Conservation (phyloP, 2,113 vertebrate genomes). For the Psephotus haematonotus region DNA sequence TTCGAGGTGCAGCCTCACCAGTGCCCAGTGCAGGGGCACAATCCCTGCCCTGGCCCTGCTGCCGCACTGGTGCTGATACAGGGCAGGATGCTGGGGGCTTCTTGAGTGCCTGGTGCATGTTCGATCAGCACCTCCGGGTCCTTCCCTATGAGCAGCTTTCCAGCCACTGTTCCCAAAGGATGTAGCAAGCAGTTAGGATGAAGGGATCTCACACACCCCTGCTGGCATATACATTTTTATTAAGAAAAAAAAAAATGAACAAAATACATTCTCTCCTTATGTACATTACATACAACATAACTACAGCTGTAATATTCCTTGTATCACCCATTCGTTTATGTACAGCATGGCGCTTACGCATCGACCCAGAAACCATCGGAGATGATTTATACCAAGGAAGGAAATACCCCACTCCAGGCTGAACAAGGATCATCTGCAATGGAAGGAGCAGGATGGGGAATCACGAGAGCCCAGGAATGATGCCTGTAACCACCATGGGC, state of each 20-base stretch:
- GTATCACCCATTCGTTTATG: slow-evolving; percentile 79
- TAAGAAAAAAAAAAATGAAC: slow-evolving; percentile 89
- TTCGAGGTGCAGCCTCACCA: not conserved
- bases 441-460: not conserved
- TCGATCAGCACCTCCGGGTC: not conserved
- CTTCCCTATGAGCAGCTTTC: not conserved
- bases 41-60: not conserved
- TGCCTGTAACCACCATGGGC: not conserved
- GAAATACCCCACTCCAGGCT: slow-evolving; percentile 3
- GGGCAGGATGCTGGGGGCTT: not conserved
- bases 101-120: not conserved
- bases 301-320: slow-evolving; percentile 79
- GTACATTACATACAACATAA: slow-evolving; percentile 96
- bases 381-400: slow-evolving; percentile 22
- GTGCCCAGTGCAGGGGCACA: not conserved
- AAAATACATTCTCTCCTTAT: slow-evolving; percentile 99
- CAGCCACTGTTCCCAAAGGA: not conserved
- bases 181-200: rapidly evolving
- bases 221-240: slow-evolving; percentile 77
- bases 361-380: slow-evolving; percentile 63
- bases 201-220: not conserved
- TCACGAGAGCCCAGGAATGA: not conserved
- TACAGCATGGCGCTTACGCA: slow-evolving; percentile 80
- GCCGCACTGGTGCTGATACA: not conserved
- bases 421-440: not conserved